Percentiles rank a stretch among this genome's conserved stretches.
phyloP scores from a whole-genome alignment of 2,797 vertebrate species.

The Acanthurus lineatus region DNA sequence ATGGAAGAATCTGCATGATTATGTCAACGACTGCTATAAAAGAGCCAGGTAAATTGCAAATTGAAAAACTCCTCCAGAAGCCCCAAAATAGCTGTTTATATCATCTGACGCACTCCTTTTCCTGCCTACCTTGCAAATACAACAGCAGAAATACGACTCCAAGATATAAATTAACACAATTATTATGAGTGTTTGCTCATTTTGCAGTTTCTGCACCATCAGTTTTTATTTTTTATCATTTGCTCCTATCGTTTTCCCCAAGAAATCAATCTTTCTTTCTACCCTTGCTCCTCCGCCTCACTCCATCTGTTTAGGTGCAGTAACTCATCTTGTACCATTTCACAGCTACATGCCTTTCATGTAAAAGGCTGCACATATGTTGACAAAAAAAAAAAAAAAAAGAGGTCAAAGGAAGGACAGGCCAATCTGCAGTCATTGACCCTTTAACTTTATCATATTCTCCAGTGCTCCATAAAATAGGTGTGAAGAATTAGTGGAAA shows the following conservation, averaged over 20 bases:
- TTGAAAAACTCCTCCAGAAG: conserved; percentile 28
- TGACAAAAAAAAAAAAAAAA: neutral
- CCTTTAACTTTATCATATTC: neutral
- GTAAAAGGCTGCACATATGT: conserved; percentile 22
- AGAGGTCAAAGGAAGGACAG: conserved; percentile 11
- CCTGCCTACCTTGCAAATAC: conserved; percentile 1
- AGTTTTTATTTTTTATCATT: neutral
- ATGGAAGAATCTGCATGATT: conserved; percentile 50
- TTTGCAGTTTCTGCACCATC: neutral
- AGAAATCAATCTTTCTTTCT: neutral
- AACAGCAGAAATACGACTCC: neutral
- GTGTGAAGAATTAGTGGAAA: conserved; percentile 19
- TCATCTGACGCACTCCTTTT: neutral
- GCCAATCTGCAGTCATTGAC: conserved; percentile 8
- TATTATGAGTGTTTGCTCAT: neutral
- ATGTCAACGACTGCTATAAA: conserved; percentile 25
- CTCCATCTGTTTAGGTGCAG: conserved; percentile 53
- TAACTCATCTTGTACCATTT: conserved; percentile 53
- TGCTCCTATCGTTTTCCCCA: neutral
- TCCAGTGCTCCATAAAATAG: conserved; percentile 13
- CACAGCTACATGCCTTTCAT: conserved; percentile 52
- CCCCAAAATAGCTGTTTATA: conserved; percentile 30
- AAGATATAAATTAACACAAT: neutral
- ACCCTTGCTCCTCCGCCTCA: neutral
- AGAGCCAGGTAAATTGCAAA: conserved; percentile 32